phyloP scores from a whole-genome alignment of 1,140 invertebrate genomes.

The Parasteatoda tepidariorum region DNA sequence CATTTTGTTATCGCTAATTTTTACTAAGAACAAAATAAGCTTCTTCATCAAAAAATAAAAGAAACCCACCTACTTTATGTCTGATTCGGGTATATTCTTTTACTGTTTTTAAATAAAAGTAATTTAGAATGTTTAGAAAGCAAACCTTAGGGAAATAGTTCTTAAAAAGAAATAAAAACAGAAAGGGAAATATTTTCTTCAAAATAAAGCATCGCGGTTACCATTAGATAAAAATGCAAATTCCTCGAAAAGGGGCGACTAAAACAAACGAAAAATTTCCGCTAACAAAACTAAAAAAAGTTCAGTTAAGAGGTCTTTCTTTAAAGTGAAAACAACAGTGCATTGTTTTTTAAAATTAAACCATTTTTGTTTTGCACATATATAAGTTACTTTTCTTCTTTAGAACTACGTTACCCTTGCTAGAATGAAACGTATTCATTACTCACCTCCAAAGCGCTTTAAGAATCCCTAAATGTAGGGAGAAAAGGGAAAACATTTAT shows the following conservation, averaged over 20 bases:
- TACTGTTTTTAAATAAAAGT: too few relatives aligned
- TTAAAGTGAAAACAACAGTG: constrained; percentile 27
- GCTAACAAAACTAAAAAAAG: not conserved
- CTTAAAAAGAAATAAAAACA: constrained; percentile 4
- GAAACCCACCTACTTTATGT: too few relatives aligned
- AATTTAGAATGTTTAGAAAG: not conserved
- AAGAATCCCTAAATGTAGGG: constrained; percentile 15
- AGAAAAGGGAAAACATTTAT: not conserved
- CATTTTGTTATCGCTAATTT: too few relatives aligned
- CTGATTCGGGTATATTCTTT: too few relatives aligned
- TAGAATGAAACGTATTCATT: constrained; percentile 51
- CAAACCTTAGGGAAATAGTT: not conserved
- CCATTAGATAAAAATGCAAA: constrained; percentile 39
- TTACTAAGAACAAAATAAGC: too few relatives aligned
- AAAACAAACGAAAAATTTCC: constrained; percentile 2
- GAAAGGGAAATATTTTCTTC: constrained; percentile 7
- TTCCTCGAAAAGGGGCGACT: not conserved
- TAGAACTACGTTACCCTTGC: constrained; percentile 25
- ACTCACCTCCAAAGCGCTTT: constrained; percentile 14
- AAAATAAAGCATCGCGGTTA: constrained; percentile 8
- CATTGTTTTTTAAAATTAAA: constrained; percentile 34
- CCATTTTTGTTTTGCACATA: constrained; percentile 21
- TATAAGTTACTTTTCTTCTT: constrained; percentile 21
- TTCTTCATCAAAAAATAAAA: too few relatives aligned
- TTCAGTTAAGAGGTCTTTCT: constrained; percentile 15